Base-by-base conservation (phyloP, 2,113 vertebrate species). In the Leucosticte australis region DNA sequence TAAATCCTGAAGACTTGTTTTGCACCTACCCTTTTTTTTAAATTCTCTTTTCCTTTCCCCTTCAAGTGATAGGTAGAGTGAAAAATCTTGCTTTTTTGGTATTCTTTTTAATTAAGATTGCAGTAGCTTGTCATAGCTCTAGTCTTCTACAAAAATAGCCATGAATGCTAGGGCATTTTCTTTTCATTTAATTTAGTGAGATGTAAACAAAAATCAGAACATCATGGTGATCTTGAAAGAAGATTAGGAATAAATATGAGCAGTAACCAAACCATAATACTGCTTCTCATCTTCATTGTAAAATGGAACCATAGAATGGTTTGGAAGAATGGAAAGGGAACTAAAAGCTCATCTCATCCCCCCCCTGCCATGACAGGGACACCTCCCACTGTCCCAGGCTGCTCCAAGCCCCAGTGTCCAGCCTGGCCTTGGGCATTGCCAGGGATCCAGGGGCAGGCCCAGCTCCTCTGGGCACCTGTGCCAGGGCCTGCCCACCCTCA, bases 291-390 rank as follows among this genome's bases (percentile, higher is more conserved):
- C 46, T 83, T 50, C 30, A 23, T 63, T 89, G 28, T 3, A 9
- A 39, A 44, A 67, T 44, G 37, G 68, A 39, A 52, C 33, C 42
- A 13, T 1, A 1, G 12, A 39, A 47, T 31, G 21, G 26, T 35
- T 59, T 67, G 62, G 44, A 37, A 9, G 44, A 35, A 7, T 14
- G 62, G 52, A 35, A 35, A 67, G 10, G 20, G 35, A 35, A 1
- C 16, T 42, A 1, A 50, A 42, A 85, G 4, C 3, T 26, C 26
- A 11, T 17, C 71, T 0, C 3, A 4, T 55, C 0, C 41, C n/a
- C 6, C 4, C 30, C 41, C 49, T n/a, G n/a, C 37, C 59, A 33
- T 57, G 67, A 14, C 59, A 81, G 67, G 68, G 76, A 65, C 67
- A 19, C 31, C 50, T 57, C 0, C 42, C 75, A 49, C 21, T 27